These are phyloP conservation scores for Thecocarcelia acutangulata DNA, from an alignment of 2,888 invertebrate genomes.

Conservation along the genomic window DNA sequence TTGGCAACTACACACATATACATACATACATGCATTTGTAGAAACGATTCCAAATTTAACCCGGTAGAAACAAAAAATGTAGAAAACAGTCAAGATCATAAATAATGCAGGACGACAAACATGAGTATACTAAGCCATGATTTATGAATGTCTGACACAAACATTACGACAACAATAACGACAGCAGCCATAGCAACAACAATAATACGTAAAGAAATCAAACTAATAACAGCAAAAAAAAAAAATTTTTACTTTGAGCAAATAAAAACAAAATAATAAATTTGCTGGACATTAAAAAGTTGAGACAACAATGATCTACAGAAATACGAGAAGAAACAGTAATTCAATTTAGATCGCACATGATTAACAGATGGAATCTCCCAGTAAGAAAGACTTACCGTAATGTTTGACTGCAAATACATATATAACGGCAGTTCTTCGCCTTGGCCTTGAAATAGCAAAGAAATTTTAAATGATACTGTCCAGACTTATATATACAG, in stretches of 20 bases:
- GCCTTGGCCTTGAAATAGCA: no score
- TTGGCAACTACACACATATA: constrained; percentile 24
- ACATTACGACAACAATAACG: constrained; percentile 40
- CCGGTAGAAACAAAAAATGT: constrained; percentile 32
- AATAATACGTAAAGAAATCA: neutral
- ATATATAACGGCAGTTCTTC: neutral
- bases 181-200: constrained; percentile 4
- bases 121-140: constrained; percentile 63
- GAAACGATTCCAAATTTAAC: constrained; percentile 27
- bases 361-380: constrained; percentile 23
- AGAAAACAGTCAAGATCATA: constrained; percentile 56
- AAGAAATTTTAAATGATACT: no score
- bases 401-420: neutral
- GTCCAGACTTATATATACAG: no score
- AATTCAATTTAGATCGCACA: constrained; percentile 36
- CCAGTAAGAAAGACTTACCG: neutral
- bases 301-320: constrained; percentile 22
- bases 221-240: constrained; percentile 14
- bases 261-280: neutral
- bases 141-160: constrained; percentile 64
- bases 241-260: constrained; percentile 38
- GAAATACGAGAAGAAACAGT: neutral
- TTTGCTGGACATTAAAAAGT: constrained; percentile 13
- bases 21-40: neutral
- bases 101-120: constrained; percentile 66